phyloP scores from a whole-genome alignment of 1,140 invertebrate species.

The Drosophila pachea region DNA sequence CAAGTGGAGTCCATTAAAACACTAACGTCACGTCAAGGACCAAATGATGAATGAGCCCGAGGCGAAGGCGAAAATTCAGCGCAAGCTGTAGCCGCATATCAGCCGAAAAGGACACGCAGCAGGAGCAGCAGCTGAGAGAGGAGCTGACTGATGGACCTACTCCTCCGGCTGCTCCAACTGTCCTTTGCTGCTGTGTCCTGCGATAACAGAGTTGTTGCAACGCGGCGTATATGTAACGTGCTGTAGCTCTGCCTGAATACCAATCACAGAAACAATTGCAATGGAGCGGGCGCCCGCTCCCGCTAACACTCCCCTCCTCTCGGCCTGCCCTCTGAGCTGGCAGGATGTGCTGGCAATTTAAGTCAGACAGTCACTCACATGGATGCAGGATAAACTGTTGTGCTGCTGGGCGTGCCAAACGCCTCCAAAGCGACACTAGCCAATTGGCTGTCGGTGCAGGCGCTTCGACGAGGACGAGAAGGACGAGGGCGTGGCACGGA shows the following conservation, averaged over 20 bases:
- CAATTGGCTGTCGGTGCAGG: slow-evolving; percentile 46
- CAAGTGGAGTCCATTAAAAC: slow-evolving; percentile 77
- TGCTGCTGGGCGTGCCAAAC: slow-evolving; percentile 48
- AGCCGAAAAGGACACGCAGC: slow-evolving; percentile 35
- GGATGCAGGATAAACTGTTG: slow-evolving; percentile 15
- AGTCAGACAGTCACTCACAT: slow-evolving; percentile 71
- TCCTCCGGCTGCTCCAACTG: not conserved
- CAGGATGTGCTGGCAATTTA: slow-evolving; percentile 78
- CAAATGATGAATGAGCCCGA: slow-evolving; percentile 73
- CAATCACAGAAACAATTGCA: slow-evolving; percentile 75
- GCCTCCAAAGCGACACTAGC: slow-evolving; percentile 34
- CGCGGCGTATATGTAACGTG: slow-evolving; percentile 31
- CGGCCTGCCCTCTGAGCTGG: slow-evolving; percentile 1
- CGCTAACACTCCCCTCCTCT: not conserved
- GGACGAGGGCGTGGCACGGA: slow-evolving; percentile 26
- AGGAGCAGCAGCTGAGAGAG: not conserved
- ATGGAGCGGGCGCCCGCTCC: slow-evolving; percentile 21
- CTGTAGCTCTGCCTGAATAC: slow-evolving; percentile 60
- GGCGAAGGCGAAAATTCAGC: slow-evolving; percentile 41
- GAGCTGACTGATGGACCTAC: slow-evolving; percentile 27
- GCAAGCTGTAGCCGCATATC: slow-evolving; percentile 54
- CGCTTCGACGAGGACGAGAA: not conserved
- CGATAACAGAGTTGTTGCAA: slow-evolving; percentile 49
- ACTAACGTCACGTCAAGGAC: slow-evolving; percentile 70
- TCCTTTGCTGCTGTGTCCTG: slow-evolving; percentile 7